These are phyloP conservation scores for Mesitornis unicolor DNA, from an alignment of 2,113 vertebrate genomes.

Conservation along the genomic window DNA sequence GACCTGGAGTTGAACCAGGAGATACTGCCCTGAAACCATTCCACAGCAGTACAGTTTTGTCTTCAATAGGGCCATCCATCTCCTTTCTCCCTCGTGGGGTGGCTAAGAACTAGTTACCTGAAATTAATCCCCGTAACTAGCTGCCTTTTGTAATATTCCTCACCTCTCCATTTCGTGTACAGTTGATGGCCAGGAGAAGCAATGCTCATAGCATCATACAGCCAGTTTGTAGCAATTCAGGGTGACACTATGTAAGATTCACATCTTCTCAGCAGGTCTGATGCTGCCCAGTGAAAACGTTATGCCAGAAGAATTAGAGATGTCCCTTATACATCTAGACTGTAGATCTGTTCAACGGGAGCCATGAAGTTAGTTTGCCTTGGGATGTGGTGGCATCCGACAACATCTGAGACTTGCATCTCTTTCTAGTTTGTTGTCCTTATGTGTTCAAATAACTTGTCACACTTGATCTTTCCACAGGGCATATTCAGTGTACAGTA, in stretches of 20 bases:
- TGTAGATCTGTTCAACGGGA: background rate
- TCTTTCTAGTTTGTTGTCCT: slow-evolving; percentile 9
- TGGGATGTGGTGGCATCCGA: background rate
- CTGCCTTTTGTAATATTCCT: background rate
- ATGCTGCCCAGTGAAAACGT: background rate
- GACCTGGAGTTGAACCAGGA: background rate
- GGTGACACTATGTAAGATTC: background rate
- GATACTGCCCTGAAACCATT: background rate
- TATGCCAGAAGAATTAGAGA: background rate
- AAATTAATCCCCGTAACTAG: background rate
- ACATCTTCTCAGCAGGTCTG: background rate
- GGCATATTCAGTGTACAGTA: background rate
- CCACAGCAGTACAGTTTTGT: rapidly evolving
- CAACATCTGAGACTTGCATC: background rate
- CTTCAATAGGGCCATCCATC: background rate
- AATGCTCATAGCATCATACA: background rate
- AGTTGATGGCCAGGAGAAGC: background rate
- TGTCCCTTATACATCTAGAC: background rate
- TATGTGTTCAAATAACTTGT: background rate
- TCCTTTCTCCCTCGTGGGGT: background rate
- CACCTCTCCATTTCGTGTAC: background rate
- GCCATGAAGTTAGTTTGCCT: background rate
- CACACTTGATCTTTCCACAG: background rate
- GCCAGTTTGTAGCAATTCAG: background rate
- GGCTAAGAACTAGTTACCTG: background rate